These are phyloP conservation scores for Psilopsiagon aymara DNA, from an alignment of 2,113 vertebrate species.

Conservation along the genomic window DNA sequence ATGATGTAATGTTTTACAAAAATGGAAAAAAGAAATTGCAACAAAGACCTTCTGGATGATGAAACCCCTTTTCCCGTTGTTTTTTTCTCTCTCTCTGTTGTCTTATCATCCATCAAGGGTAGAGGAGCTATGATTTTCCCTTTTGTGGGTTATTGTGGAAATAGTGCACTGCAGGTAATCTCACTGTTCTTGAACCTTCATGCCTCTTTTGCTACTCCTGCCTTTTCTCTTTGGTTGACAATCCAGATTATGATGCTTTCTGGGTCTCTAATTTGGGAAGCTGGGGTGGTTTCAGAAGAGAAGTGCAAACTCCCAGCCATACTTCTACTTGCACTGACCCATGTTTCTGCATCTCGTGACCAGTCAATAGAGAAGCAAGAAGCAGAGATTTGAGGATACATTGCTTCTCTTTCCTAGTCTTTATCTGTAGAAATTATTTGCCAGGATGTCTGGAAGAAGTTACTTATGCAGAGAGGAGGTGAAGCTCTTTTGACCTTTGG, in stretches of 20 bases:
- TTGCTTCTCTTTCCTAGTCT: not conserved
- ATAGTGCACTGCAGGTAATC: not conserved
- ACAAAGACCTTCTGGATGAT: conserved; percentile 76
- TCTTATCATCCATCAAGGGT: not conserved
- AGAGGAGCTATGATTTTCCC: not conserved
- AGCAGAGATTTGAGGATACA: not conserved
- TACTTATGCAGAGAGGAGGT: not conserved
- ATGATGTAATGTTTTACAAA: conserved; percentile 73
- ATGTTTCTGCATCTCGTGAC: not conserved
- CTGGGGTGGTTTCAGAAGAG: not conserved
- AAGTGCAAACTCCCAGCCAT: not conserved
- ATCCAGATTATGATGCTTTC: not conserved
- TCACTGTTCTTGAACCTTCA: not conserved
- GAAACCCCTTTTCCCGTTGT: conserved; percentile 46
- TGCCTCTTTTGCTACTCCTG: not conserved
- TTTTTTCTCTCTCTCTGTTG: not conserved
- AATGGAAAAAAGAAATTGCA: conserved; percentile 56
- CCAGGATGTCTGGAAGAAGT: not conserved
- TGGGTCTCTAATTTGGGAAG: not conserved
- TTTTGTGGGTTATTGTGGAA: not conserved
- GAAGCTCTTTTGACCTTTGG: not conserved
- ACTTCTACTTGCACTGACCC: not conserved
- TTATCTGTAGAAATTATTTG: not conserved
- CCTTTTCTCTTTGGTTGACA: not conserved
- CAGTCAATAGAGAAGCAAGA: not conserved